Base-by-base conservation (phyloP, 1,140 invertebrate species). In the Solenopsis fugax region DNA sequence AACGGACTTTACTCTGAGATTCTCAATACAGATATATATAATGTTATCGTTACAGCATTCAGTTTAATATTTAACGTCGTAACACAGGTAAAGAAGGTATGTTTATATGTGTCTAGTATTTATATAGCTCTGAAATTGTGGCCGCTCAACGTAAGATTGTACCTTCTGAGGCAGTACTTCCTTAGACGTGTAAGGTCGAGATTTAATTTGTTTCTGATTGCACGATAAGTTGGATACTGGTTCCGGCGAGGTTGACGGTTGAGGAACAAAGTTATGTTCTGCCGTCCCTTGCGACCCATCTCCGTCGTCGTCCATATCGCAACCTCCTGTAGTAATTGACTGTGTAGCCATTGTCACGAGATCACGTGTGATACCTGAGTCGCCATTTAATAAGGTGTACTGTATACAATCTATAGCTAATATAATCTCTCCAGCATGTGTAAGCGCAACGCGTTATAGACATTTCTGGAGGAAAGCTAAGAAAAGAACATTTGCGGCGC, bases 341-440 rank as follows among this genome's bases (percentile, higher is more conserved):
- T 93, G 94, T 89, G 93, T 94, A 80, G 92, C 93, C 94, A 95
- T 95, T 92, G 95, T 94, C 93, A 94, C 94, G 85, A 95, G 92
- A 94, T 95, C 95, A 93, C 95, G 94, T 87, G 95, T 95, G 94
- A 95, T 95, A 94, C 95, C 95, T 95, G 94, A 93, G 94, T 95
- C 93, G 87, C 91, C 90, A 92, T 92, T 93, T 88, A 87, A 92
- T 92, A 91, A 91, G 86, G 77, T 86, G 84, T 86, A 72, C 71
- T 88, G 64, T 85, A 86, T 78, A 86, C 41, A 77, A 78, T 78
- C 72, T 88, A 88, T 81, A 89, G 77, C 78, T 81, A 89, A 81
- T n/a, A 65, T 80, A 91, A 91, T 89, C 48, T 69, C 65, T 88
- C 58, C 67, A 73, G 52, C 52, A 76, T 67, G 37, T 67, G 37